These are phyloP conservation scores for Melinaea menophilus DNA, from an alignment of 2,888 invertebrate genomes.

Conservation along the genomic window DNA sequence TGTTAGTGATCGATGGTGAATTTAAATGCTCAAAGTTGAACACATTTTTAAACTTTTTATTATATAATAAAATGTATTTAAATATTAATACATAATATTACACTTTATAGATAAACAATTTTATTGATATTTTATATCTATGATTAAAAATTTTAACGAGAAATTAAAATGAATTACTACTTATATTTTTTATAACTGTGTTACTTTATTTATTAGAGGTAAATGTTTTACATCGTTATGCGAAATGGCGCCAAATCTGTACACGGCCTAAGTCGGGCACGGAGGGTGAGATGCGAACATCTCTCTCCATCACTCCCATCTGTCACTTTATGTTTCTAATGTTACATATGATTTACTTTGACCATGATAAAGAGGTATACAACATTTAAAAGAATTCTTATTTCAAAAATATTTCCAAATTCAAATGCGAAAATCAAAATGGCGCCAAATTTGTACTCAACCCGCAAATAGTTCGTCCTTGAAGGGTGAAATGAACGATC, in stretches of 20 bases:
- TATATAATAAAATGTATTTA: no score
- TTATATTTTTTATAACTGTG: not conserved
- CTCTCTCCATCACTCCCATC: not conserved
- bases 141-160: no score
- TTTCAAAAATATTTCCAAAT: no score
- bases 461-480: constrained; percentile 1
- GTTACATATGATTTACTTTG: not conserved
- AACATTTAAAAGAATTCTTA: no score
- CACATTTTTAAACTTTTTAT: no score
- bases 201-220: not conserved
- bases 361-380: no score
- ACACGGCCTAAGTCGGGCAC: not conserved
- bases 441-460: constrained; percentile 1
- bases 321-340: constrained; percentile 1
- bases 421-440: not conserved
- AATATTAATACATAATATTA: no score
- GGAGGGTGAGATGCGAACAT: not conserved
- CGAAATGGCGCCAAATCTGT: constrained; percentile 1
- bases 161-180: no score
- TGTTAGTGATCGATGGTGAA: not conserved
- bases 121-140: no score
- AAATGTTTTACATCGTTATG: not conserved
- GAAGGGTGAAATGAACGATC: constrained; percentile 1
- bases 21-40: not conserved
- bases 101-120: no score